Evolutionary conservation across 2,797 vertebrate genomes (phyloP).

Genomic region (Gymnodraco acuticeps): DNA sequence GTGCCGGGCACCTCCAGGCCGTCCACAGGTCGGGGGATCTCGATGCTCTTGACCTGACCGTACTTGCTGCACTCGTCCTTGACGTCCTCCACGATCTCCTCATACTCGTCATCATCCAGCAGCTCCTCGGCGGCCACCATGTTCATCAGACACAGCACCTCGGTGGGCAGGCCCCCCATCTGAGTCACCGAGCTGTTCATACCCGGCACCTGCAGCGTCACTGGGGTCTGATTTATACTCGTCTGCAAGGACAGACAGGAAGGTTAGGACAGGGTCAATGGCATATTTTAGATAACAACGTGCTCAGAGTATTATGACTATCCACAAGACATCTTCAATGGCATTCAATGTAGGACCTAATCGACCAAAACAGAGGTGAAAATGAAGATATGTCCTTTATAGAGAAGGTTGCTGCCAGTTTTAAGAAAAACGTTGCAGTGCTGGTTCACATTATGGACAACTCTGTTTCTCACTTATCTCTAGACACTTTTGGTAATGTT

Average conservation of each 20-base stretch:
- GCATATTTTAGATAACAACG: not conserved
- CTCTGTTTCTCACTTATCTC: not conserved
- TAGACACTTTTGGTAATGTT: not conserved
- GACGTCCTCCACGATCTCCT: constrained; percentile 95
- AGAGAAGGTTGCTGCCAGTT: not conserved
- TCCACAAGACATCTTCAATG: not conserved
- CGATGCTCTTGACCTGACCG: constrained; percentile 94
- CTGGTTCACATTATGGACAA: not conserved
- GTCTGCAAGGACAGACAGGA: constrained; percentile 78
- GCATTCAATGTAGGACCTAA: not conserved
- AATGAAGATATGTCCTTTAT: not conserved
- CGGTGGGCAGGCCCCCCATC: constrained; percentile 94
- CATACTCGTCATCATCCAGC: constrained; percentile 94
- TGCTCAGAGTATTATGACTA: not conserved
- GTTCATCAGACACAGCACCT: constrained; percentile 96
- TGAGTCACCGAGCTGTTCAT: constrained; percentile 92
- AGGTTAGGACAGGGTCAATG: not conserved
- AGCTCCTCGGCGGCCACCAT: constrained; percentile 96
- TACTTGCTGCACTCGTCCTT: constrained; percentile 95
- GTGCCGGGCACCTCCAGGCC: constrained; percentile 94
- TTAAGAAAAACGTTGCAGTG: not conserved
- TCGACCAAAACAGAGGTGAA: not conserved
- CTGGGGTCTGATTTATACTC: constrained; percentile 95
- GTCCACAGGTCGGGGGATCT: constrained; percentile 94
- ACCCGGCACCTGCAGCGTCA: constrained; percentile 95